Base-by-base conservation (phyloP, 1,140 invertebrate genomes). In the Brachionus manjavacas region DNA sequence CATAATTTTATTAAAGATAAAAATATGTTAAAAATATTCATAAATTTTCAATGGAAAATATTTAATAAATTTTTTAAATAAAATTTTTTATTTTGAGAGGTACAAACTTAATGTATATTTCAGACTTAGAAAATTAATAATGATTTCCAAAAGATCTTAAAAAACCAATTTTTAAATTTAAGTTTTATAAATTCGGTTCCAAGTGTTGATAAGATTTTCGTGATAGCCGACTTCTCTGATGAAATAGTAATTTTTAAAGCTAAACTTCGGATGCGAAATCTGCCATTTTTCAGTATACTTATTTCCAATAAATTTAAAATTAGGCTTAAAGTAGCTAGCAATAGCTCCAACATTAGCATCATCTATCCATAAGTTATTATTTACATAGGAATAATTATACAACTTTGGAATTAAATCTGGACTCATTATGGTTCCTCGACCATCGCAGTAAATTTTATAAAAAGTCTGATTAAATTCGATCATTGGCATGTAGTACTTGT, bases 361-460 rank as follows among this genome's bases (percentile, higher is more conserved):
- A 68, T 68, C 66, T 2, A 68, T 39, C 66, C 66, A 68, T 16
- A 68, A 68, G 31, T 68, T 31, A n/a, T 68, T 68, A 68, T 68
- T 31, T 23, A 31, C 11, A 31, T 68, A 68, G 14, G 66, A 68
- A 31, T 28, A 68, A 14, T 68, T 68, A 68, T 68, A 68, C 31
- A 68, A 68, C n/a, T 68, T 68, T n/a, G 66, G 66, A n/a, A 68
- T 68, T 31, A 68, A 68, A 68, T 68, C 66, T 4, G 25, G 25
- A 31, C 25, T 68, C 25, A 68, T 68, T 1, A 68, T 68, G 4
- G 31, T 16, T n/a, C 66, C 66, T 31, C 66, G 20, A 31, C 66
- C 66, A 39, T 68, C 31, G 31, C 66, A 68, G 23, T 68, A 68
- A 14, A 14, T 39, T 16, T 31, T 68, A n/a, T 68, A 68, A 68